Evolutionary conservation across 2,797 vertebrate species (phyloP).

Genomic region (Acridotheres tristis): DNA sequence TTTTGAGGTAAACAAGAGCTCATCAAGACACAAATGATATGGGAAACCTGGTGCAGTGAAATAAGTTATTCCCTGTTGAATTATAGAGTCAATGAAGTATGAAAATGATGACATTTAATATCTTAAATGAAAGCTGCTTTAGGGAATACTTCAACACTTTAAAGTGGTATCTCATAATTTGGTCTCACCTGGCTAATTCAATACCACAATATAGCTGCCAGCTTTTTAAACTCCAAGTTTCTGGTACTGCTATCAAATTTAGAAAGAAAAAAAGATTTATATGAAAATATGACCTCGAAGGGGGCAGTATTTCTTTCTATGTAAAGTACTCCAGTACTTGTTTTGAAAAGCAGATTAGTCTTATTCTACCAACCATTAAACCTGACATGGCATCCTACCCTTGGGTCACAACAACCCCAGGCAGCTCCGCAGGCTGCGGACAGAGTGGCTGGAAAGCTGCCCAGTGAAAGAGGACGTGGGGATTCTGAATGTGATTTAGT

Average conservation of each 20-base stretch:
- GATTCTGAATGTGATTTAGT: background rate
- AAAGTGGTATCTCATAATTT: constrained; percentile 40
- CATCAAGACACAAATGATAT: constrained; percentile 18
- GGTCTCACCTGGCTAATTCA: constrained; percentile 30
- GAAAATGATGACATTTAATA: constrained; percentile 59
- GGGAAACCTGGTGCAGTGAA: background rate
- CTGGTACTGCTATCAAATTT: background rate
- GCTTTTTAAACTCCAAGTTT: background rate
- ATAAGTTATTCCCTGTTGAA: constrained; percentile 32
- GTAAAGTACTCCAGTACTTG: background rate
- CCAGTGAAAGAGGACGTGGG: no score
- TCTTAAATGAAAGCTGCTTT: constrained; percentile 46
- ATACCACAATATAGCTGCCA: background rate
- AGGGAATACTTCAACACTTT: constrained; percentile 38
- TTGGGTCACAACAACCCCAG: background rate
- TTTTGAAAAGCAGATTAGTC: background rate
- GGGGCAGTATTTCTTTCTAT: background rate
- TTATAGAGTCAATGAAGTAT: constrained; percentile 48
- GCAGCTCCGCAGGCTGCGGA: background rate
- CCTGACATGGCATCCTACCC: accelerated
- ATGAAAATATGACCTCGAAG: background rate
- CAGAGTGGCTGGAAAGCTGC: background rate
- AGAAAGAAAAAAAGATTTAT: background rate
- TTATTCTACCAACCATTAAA: background rate
- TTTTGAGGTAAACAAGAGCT: constrained; percentile 15